Evolutionary conservation across 1,140 invertebrate species (phyloP), one percentile per base, ranked within the genome.

Genomic region (Lordiphosa mommai): DNA sequence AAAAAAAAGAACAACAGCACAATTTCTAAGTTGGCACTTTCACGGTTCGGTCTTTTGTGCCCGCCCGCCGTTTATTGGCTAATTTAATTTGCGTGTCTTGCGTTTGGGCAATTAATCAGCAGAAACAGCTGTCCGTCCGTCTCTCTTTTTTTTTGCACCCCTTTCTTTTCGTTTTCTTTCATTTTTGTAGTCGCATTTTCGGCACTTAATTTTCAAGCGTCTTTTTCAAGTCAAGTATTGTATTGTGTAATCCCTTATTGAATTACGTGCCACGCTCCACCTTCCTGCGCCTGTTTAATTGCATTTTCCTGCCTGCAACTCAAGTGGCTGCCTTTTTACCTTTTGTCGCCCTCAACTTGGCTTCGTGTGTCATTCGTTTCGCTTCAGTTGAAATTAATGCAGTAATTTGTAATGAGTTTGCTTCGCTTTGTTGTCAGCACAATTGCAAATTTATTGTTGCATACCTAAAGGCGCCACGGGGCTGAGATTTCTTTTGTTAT

Each of bases 61-160:
- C 67, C 72, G 55, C 72, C 76, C 67, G 61, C 72, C 67, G 77
- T 82, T 82, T 84, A 82, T 84, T 82, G 72, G 77, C 77, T 82
- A 82, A 82, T 82, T 82, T 82, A 77, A 82, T 82, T 82, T 82
- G 77, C 77, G 74, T 77, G 77, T 84, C 77, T 82, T 77, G 77
- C 72, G 72, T 84, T 82, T 72, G 77, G 77, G 77, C 72, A 82
- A 82, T 82, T 82, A 82, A 82, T 82, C 77, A 82, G 72, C 63
- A 67, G 59, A 84, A 77, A 84, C 77, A 84, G 77, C 72, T 82
- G 77, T 82, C 72, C 77, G 52, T 64, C 67, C 66, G 66, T 60
- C 82, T 82, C 82, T 74, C 70, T 71, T 73, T 59, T 69, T 74
- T 20, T 43, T 6, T 32, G 8, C 27, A 30, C 9, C 17, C 14